phyloP scores from a whole-genome alignment of 2,113 vertebrate genomes.

The Pelmatolapia mariae region DNA sequence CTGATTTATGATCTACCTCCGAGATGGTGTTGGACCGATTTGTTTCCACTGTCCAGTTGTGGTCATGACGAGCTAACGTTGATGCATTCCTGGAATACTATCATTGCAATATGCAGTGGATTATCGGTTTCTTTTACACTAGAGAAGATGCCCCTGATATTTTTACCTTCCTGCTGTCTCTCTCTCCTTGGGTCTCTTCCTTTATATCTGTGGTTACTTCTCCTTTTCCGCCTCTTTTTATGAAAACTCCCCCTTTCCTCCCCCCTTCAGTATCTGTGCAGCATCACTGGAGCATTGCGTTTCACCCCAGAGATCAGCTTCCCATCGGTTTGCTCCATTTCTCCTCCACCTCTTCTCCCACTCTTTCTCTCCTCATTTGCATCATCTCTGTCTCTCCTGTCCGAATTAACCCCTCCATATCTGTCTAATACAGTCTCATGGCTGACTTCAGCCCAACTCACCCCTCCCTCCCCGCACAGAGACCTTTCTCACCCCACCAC shows the following conservation, averaged over 20 bases:
- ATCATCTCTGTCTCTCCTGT: background rate
- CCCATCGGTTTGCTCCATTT: background rate
- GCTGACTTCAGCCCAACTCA: background rate
- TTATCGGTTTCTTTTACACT: background rate
- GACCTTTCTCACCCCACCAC: background rate
- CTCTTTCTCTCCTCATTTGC: slow-evolving; percentile 24
- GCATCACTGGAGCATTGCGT: slow-evolving; percentile 8
- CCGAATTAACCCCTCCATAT: slow-evolving; percentile 16
- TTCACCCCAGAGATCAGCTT: slow-evolving; percentile 7
- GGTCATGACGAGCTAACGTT: background rate
- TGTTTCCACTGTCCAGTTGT: background rate
- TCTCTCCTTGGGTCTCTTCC: background rate
- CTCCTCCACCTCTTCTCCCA: background rate
- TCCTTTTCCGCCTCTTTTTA: background rate
- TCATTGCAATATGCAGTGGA: background rate
- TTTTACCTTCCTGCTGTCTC: background rate
- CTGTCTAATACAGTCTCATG: background rate
- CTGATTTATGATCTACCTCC: background rate
- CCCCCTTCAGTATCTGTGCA: background rate
- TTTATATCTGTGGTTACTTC: background rate
- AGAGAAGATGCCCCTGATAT: background rate
- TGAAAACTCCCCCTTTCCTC: background rate
- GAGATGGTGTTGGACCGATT: background rate
- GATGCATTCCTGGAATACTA: background rate
- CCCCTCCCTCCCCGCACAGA: background rate